Percentiles rank a stretch among this genome's conserved stretches.
Evolutionary conservation across 2,797 vertebrate species (phyloP).

Genomic region (Mustela erminea): DNA sequence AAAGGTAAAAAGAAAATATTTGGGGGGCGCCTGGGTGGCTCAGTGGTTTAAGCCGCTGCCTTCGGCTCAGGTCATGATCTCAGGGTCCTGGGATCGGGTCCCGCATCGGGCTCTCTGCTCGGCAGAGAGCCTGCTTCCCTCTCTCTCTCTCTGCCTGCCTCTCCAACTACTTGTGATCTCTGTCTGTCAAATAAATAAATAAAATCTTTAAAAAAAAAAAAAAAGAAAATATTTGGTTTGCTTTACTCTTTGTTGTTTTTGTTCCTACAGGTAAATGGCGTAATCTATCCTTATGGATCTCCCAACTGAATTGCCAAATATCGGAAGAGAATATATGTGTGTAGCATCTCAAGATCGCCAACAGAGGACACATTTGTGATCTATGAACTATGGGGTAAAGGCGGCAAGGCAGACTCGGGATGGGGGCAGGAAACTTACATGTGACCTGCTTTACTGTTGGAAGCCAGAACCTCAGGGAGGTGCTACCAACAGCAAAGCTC

Average conservation of each 20-base stretch:
- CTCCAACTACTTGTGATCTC: no score
- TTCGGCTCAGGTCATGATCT: no score
- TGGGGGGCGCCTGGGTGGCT: no score
- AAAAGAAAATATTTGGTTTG: not conserved
- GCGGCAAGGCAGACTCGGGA: accelerated
- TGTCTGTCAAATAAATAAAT: no score
- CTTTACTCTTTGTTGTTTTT: not conserved
- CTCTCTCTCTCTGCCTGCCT: no score
- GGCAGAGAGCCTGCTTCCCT: no score
- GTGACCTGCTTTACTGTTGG: not conserved
- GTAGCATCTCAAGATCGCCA: not conserved
- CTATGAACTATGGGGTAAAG: not conserved
- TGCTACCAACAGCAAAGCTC: not conserved
- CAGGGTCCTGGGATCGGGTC: no score
- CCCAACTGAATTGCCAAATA: not conserved
- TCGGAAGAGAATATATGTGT: not conserved
- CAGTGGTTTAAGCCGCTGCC: no score
- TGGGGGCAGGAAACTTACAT: accelerated
- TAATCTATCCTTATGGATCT: not conserved
- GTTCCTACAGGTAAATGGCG: not conserved
- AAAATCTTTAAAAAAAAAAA: not conserved
- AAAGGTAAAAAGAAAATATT: not conserved
- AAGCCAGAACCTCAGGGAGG: not conserved
- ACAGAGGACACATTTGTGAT: not conserved
- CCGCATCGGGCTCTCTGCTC: no score